Evolutionary conservation across 2,888 invertebrate genomes (phyloP).

Genomic region (Ennomos fuscantarius): DNA sequence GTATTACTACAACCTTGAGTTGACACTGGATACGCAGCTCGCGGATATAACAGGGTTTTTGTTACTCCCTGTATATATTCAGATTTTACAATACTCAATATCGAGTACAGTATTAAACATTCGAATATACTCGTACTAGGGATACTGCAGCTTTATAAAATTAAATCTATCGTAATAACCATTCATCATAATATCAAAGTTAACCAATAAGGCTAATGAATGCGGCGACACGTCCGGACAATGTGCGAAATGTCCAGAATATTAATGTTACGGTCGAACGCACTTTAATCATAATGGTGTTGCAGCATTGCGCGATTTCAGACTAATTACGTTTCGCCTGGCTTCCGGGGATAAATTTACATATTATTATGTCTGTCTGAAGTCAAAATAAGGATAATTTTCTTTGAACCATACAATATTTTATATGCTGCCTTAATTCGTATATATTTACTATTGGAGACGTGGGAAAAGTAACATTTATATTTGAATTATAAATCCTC

Average conservation of each 20-base stretch:
- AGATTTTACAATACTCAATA: too few relatives aligned
- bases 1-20: too few relatives aligned
- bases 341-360: constrained; percentile 15
- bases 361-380: constrained; percentile 8
- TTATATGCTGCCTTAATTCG: too few relatives aligned
- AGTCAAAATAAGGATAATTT: constrained; percentile 1
- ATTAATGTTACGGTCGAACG: constrained; percentile 42
- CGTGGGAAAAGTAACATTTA: too few relatives aligned
- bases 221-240: constrained; percentile 37
- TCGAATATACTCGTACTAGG: background rate
- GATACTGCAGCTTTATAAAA: background rate
- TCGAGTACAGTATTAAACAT: too few relatives aligned
- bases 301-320: constrained; percentile 28
- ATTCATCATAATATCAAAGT: constrained; percentile 6
- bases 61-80: too few relatives aligned
- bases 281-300: constrained; percentile 42
- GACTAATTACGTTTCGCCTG: constrained; percentile 18
- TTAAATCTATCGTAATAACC: constrained; percentile 1
- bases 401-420: background rate
- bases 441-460: too few relatives aligned
- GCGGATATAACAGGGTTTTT: too few relatives aligned
- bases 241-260: constrained; percentile 48
- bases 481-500: too few relatives aligned
- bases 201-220: constrained; percentile 8
- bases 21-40: too few relatives aligned